Base-by-base conservation (phyloP, 2,888 invertebrate species). In the Ennomos quercinarius region DNA sequence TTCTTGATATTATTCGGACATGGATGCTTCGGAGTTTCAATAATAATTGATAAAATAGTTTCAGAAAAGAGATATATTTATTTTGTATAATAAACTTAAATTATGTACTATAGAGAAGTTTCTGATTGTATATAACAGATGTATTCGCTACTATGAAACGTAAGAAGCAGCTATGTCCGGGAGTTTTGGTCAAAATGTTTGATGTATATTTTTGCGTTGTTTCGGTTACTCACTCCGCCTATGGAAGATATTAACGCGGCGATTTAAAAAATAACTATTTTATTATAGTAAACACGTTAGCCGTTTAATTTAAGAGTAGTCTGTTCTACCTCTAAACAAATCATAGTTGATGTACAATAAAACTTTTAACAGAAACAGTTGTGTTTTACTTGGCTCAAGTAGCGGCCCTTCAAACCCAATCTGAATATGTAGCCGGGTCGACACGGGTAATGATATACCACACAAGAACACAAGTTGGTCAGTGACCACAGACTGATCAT, bases 251-350 rank as follows among this genome's bases (percentile, higher is more conserved):
- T 87, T 86, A 84, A 79, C 75, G 80, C 80, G 85, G 84, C 87
- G 83, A 78, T 74, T 27, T 78, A 71, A 72, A 80, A 83, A 83
- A 82, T 80, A 79, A 86, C 79, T 82, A 84, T 85, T 84, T 84
- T 83, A 85, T 78, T 70, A 78, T 82, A 83, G 85, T 86, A 81
- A 83, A 83, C 87, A 84, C 80, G 78, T 86, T 88, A 88, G 89
- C 86, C 81, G 86, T 88, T 84, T 89, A 87, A 80, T 89, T 86
- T 90, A 89, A 89, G 86, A 84, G 91, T 91, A 91, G 91, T 88
- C 87, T 89, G 90, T 89, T 91, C 91, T 91, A 91, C 91, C 91
- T 91, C 91, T 91, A 91, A 90, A 90, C 85, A 87, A 88, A 87
- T 81, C 81, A 90, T 91, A 91, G 89, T 91, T 89, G 91, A 90